Evolutionary conservation across 2,888 invertebrate genomes (phyloP).

Genomic region (Clusia tigrina): DNA sequence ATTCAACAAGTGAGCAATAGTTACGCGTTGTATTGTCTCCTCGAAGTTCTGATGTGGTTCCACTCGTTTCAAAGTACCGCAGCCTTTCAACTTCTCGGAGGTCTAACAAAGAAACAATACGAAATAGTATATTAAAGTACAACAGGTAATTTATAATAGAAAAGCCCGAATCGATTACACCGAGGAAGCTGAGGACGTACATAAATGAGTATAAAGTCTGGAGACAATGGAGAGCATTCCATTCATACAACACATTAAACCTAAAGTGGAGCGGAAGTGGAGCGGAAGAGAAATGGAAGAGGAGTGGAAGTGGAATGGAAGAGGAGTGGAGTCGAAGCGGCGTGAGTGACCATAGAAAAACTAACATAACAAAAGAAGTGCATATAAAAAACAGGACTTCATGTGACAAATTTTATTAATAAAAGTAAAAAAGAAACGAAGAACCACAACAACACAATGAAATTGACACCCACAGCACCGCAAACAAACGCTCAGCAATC

Average conservation of each 20-base stretch:
- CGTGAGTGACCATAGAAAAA: too few species aligned
- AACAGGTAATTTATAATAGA: background rate
- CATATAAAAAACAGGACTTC: background rate
- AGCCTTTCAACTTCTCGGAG: slow-evolving; percentile 58
- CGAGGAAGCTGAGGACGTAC: too few species aligned
- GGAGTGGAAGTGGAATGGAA: too few species aligned
- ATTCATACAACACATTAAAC: too few species aligned
- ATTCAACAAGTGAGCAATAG: slow-evolving; percentile 28
- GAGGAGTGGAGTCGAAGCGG: too few species aligned
- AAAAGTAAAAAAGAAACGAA: too few species aligned
- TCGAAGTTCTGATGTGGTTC: slow-evolving; percentile 64
- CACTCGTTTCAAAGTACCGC: slow-evolving; percentile 61
- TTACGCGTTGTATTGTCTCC: slow-evolving; percentile 64
- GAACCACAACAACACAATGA: slow-evolving; percentile 12
- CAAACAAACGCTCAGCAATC: slow-evolving; percentile 11
- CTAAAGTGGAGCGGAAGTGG: too few species aligned
- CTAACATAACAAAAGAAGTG: background rate
- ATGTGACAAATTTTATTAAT: background rate
- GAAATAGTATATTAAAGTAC: background rate
- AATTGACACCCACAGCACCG: background rate
- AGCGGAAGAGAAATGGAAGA: too few species aligned
- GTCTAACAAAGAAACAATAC: slow-evolving; percentile 47
- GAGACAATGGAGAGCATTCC: too few species aligned
- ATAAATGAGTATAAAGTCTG: too few species aligned
- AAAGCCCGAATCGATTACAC: background rate